Conservation (phyloP, 2,797 vertebrate genomes). For the Sternotherus odoratus region DNA sequence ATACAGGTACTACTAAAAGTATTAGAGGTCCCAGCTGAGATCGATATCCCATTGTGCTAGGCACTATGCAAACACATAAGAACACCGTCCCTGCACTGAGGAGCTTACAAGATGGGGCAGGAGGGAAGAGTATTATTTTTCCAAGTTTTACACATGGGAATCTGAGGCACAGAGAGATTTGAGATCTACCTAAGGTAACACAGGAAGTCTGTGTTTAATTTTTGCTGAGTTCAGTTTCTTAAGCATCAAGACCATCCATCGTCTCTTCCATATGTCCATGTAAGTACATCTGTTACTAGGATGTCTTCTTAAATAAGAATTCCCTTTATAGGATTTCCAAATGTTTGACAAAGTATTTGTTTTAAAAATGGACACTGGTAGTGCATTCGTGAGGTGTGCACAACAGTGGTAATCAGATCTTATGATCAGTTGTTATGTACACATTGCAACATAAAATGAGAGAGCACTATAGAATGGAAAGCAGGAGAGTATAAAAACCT, state of each 20-base stretch:
- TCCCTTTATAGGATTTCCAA: neutral
- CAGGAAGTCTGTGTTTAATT: neutral
- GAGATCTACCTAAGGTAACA: neutral
- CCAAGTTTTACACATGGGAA: neutral
- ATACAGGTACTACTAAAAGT: constrained; percentile 13
- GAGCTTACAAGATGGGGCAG: too few relatives aligned
- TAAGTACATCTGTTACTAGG: neutral
- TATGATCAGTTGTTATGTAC: neutral
- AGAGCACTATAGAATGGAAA: neutral
- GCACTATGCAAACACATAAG: neutral
- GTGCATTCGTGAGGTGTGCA: neutral
- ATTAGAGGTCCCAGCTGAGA: neutral
- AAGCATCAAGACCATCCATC: neutral
- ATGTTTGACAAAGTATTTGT: neutral
- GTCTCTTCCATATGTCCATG: neutral
- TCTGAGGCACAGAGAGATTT: neutral
- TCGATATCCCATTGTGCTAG: neutral
- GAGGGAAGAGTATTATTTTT: neutral
- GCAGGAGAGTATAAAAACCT: neutral
- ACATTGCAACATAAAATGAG: neutral
- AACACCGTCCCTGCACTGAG: neutral
- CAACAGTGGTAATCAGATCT: neutral
- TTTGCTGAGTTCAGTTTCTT: neutral
- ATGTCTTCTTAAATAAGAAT: neutral
- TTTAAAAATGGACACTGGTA: neutral